Conservation (phyloP, 2,797 vertebrate species). For the Hafferia zeledoni region DNA sequence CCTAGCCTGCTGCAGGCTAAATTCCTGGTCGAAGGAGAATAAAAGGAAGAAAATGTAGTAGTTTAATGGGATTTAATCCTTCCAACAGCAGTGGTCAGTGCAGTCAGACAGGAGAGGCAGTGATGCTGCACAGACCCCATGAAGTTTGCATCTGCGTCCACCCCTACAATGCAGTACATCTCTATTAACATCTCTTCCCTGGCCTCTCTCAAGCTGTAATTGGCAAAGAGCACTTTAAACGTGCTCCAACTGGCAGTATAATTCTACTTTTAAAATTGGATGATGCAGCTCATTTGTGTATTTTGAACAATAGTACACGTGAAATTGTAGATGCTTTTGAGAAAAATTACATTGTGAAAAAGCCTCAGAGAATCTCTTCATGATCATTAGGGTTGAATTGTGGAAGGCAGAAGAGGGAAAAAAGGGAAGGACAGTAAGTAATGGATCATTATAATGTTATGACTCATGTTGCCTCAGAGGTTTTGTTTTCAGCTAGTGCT, state of each 20-base stretch:
- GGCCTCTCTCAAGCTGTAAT: not conserved
- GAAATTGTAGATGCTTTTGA: not conserved
- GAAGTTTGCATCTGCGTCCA: not conserved
- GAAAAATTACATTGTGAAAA: constrained; percentile 24
- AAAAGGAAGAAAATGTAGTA: not conserved
- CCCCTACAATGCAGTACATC: not conserved
- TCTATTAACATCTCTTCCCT: not conserved
- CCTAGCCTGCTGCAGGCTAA: not conserved
- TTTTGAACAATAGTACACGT: not conserved
- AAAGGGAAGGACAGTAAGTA: constrained; percentile 16
- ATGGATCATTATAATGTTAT: not conserved
- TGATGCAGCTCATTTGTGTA: not conserved
- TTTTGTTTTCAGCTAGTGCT: not conserved
- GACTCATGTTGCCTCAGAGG: constrained; percentile 29
- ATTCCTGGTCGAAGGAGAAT: not conserved
- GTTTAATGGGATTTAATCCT: not conserved
- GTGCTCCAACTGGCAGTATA: not conserved
- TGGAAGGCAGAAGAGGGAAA: constrained; percentile 19
- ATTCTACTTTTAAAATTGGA: not conserved
- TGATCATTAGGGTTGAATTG: constrained; percentile 58
- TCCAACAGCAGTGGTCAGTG: not conserved
- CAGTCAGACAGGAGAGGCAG: not conserved
- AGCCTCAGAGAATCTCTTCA: constrained; percentile 18
- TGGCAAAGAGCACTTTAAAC: constrained; percentile 17
- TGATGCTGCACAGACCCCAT: not conserved